Base-by-base conservation (phyloP, 2,888 invertebrate genomes). In the Spatulosminthurus flaviceps region DNA sequence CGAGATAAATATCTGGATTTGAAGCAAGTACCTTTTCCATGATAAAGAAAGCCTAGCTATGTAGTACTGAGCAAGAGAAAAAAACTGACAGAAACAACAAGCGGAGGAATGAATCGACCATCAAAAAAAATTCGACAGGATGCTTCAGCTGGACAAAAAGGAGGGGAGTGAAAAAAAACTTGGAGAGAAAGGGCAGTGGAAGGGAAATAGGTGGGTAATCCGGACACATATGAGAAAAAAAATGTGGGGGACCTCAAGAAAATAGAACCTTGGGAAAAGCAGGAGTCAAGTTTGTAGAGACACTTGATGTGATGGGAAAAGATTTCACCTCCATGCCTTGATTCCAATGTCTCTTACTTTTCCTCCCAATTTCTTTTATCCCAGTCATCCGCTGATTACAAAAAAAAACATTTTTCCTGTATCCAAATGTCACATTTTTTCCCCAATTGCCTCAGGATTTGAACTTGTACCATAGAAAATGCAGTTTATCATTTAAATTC, bases 271-370 rank as follows among this genome's bases (percentile, higher is more conserved):
- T 21, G 16, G 43, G 22, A 60, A 60, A 7, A 60, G 7, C 60
- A 60, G 7, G 16, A 60, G 60, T 60, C 60, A 60, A 60, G 60
- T 16, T 60, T 60, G 60, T 4, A 19, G 5, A 60, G 60, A 60
- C 60, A 60, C 60, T 21, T 21, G n/a, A 21, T 60, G 60, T 60
- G 60, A 60, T 34, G 9, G 34, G 5, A 34, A n/a, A n/a, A 34
- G 34, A 34, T 34, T 70, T 70, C 70, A 70, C 70, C 70, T 70
- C 70, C 34, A 70, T 29, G 70, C 70, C 70, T 70, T 70, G n/a
- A 70, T 70, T 41, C 16, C 11, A 66, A 16, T 66, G 1, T 64
- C 22, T 64, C 64, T 22, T 64, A 24, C 21, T 64, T 64, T 64
- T 21, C 22, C 22, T 21, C 22, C 16, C 66, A 7, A 16, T 24